A percentile compares a stretch with the other conserved stretches of the same genome.
These are phyloP conservation scores for Leuctra nigra DNA, from an alignment of 2,888 invertebrate species.

Conservation along the genomic window DNA sequence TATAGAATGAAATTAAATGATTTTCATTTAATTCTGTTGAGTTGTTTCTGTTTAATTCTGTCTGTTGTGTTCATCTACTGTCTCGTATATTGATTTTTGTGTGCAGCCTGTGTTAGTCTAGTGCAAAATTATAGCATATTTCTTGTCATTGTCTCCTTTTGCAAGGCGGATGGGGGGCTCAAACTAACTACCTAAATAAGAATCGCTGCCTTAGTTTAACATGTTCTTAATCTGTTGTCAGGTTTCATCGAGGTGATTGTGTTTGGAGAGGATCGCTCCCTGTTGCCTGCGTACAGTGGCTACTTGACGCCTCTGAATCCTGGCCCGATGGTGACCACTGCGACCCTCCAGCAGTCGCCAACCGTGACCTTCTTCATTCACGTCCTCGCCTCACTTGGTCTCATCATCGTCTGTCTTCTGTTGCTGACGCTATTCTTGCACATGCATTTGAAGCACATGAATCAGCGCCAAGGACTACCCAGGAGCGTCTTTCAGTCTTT, in stretches of 20 bases:
- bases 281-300: conserved; percentile 62
- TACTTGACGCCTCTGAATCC: conserved; percentile 69
- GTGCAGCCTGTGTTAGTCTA: too few species aligned
- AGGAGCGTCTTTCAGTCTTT: conserved; percentile 59
- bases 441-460: conserved; percentile 55
- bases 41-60: too few species aligned
- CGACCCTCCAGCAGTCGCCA: conserved; percentile 29
- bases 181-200: too few species aligned
- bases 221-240: too few species aligned
- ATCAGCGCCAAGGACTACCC: conserved; percentile 54
- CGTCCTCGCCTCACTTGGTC: conserved; percentile 57
- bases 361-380: conserved; percentile 46
- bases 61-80: too few species aligned
- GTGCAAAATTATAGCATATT: too few species aligned
- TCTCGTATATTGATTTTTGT: too few species aligned
- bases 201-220: not conserved
- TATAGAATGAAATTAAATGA: too few species aligned
- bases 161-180: too few species aligned
- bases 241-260: conserved; percentile 36
- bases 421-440: conserved; percentile 56
- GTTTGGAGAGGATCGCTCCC: conserved; percentile 41
- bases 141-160: too few species aligned
- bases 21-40: too few species aligned
- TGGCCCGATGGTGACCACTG: conserved; percentile 45
- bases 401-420: conserved; percentile 52